These are phyloP conservation scores for Trididemnum nubilum DNA, from an alignment of 23 tunicate genomes.

Conservation along the genomic window DNA sequence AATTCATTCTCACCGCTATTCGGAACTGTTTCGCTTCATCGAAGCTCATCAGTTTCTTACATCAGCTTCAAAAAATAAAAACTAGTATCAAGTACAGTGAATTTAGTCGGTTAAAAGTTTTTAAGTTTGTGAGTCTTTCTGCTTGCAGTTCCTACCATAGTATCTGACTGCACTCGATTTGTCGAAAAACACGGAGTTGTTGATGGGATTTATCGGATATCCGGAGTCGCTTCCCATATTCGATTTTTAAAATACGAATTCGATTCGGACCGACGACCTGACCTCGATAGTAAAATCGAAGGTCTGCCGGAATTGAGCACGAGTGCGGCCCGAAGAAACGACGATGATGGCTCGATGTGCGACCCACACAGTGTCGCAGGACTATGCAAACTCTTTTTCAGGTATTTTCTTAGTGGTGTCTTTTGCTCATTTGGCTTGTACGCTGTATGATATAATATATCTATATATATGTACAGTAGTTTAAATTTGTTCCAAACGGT, in stretches of 20 bases:
- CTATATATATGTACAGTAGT: too few relatives aligned
- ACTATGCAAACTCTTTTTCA: constrained; percentile 81
- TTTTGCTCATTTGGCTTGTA: too few relatives aligned
- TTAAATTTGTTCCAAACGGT: too few relatives aligned
- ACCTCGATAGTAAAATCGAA: constrained; percentile 61
- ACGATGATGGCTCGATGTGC: constrained; percentile 51
- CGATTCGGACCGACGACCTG: constrained; percentile 76
- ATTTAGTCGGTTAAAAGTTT: too few relatives aligned
- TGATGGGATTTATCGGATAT: constrained; percentile 89
- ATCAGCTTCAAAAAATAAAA: too few relatives aligned
- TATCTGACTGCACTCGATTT: constrained; percentile 74
- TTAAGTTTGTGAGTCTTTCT: too few relatives aligned
- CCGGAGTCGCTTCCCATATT: constrained; percentile 92
- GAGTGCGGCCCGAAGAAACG: constrained; percentile 40
- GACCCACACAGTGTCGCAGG: constrained; percentile 98
- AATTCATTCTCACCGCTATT: too few relatives aligned
- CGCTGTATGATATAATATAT: background rate
- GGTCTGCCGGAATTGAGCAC: constrained; percentile 46
- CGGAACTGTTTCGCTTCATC: too few relatives aligned
- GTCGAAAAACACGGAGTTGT: constrained; percentile 92
- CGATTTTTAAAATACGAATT: constrained; percentile 77
- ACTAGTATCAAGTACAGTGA: too few relatives aligned
- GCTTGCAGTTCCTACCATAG: constrained; percentile 89
- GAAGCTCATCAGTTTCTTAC: too few relatives aligned
- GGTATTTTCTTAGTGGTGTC: too few relatives aligned